Percentiles rank a stretch among this genome's conserved stretches.
Conservation (phyloP, 1,140 invertebrate species). For the Procambarus virginalis region DNA sequence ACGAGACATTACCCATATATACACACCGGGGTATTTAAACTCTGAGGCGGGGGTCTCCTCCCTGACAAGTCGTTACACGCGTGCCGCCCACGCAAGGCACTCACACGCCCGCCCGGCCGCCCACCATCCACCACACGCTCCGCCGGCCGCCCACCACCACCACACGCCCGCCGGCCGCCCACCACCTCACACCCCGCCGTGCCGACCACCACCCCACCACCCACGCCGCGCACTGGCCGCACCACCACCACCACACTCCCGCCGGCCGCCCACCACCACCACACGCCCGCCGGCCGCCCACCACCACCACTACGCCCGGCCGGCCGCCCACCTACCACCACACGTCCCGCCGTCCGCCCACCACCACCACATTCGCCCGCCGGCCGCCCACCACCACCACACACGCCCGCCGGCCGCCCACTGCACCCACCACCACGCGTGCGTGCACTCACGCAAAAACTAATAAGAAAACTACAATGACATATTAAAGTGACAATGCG, state of each 20-base stretch:
- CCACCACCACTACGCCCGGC: no score
- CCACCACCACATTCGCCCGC: no score
- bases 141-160: not conserved
- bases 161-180: no score
- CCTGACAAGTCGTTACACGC: not conserved
- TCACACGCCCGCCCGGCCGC: no score
- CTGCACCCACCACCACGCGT: no score
- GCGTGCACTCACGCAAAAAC: no score
- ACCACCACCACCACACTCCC: no score
- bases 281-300: not conserved
- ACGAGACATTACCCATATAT: not conserved
- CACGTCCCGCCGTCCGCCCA: not conserved
- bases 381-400: not conserved
- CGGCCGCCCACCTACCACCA: not conserved
- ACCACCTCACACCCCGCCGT: no score
- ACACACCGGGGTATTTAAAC: conserved; percentile 7
- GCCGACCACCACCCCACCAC: not conserved
- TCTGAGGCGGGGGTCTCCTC: not conserved
- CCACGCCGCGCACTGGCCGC: not conserved
- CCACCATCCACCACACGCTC: not conserved
- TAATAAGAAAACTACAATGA: no score
- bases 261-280: not conserved
- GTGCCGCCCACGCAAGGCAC: not conserved
- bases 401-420: not conserved
- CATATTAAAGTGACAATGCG: no score